Percentiles rank a stretch among this genome's conserved stretches.
phyloP scores from a whole-genome alignment of 2,113 vertebrate genomes.

The Oryzias curvinotus region DNA sequence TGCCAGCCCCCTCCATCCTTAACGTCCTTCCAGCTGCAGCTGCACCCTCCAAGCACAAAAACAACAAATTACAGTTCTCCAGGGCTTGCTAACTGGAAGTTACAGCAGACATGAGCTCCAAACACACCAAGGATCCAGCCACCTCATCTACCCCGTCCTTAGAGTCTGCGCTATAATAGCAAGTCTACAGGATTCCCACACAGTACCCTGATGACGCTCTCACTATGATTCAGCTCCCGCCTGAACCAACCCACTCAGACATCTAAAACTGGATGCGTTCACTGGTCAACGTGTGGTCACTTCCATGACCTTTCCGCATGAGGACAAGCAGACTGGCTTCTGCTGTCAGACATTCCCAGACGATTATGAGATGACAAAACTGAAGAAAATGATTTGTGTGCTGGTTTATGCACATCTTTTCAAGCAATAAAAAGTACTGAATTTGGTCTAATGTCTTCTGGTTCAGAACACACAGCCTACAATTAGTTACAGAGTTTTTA shows the following conservation, averaged over 20 bases:
- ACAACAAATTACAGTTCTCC: slow-evolving; percentile 71
- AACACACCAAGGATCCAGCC: slow-evolving; percentile 19
- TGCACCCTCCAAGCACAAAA: slow-evolving; percentile 67
- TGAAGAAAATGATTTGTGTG: no score
- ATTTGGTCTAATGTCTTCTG: no score
- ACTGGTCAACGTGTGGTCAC: slow-evolving; percentile 6
- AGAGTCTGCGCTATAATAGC: slow-evolving; percentile 16
- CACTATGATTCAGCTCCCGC: slow-evolving; percentile 31
- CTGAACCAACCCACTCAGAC: not conserved
- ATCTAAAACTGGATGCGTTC: not conserved
- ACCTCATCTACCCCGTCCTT: slow-evolving; percentile 14
- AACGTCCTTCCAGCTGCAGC: slow-evolving; percentile 48
- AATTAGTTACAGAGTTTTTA: not conserved
- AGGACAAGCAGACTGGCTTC: not conserved
- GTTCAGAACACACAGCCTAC: no score
- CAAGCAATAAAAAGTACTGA: no score
- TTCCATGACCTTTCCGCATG: not conserved
- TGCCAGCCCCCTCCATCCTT: slow-evolving; percentile 39
- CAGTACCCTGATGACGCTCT: slow-evolving; percentile 29
- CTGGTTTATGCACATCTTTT: no score
- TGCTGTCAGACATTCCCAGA: slow-evolving; percentile 10
- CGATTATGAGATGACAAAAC: no score
- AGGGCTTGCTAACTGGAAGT: slow-evolving; percentile 17
- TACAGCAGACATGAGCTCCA: slow-evolving; percentile 27
- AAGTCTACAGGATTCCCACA: slow-evolving; percentile 25